Conservation (phyloP, 1,140 invertebrate species). For the Platyscapa corneri region DNA sequence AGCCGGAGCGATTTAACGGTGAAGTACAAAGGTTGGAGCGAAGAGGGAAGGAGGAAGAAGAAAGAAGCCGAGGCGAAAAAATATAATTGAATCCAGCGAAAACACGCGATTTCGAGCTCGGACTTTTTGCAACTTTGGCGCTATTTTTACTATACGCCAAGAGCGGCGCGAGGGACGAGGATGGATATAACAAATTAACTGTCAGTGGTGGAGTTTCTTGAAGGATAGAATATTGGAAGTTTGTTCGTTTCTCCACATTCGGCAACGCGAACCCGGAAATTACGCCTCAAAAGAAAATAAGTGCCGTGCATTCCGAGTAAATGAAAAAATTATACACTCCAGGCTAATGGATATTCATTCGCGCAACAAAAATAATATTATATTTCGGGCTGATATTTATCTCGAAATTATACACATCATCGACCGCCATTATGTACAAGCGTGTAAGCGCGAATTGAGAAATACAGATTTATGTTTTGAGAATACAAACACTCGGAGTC, state of each 20-base stretch:
- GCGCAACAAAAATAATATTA: no score
- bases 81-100: slow-evolving; percentile 41
- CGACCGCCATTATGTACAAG: no score
- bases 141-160: background rate
- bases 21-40: background rate
- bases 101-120: slow-evolving; percentile 25
- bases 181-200: slow-evolving; percentile 41
- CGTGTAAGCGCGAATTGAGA: no score
- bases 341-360: no score
- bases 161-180: background rate
- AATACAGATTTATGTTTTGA: no score
- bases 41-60: background rate
- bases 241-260: background rate
- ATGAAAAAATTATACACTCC: background rate
- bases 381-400: no score
- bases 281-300: background rate
- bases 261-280: background rate
- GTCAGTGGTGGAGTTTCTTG: slow-evolving; percentile 13
- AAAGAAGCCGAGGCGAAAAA: slow-evolving; percentile 10
- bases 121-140: slow-evolving; percentile 36
- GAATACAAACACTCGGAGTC: no score
- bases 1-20: slow-evolving; percentile 1
- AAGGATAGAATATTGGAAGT: background rate
- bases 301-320: background rate
- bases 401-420: no score